Evolutionary conservation across 2,797 vertebrate genomes (phyloP), one percentile per base, ranked within the genome.

Genomic region (Lepus oiostolus): DNA sequence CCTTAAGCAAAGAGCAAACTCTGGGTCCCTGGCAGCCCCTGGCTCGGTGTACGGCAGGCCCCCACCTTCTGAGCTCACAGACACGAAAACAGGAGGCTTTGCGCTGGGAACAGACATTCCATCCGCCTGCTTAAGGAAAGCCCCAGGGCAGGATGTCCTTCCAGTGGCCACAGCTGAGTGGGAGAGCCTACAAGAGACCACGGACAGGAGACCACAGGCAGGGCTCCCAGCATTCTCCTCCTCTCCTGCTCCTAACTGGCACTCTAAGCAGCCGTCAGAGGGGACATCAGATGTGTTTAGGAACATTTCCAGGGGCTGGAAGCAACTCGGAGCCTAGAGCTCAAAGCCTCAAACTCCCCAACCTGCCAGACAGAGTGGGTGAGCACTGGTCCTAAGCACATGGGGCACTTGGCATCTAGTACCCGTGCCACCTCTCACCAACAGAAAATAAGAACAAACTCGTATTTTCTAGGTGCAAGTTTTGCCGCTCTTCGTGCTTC

Each of bases 1-100:
- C 81, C 79, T 84, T 26, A 70, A 91, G 80, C 86, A 58, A 92
- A 58, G 74, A 54, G 77, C 71, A 65, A 26, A 70, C 54, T 58
- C 54, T 58, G 50, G 62, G 68, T 22, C 24, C 76, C 54, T 22
- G 65, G 62, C 0, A 17, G 22, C 58, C 88, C 85, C 60, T 22
- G 4, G 0, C 67, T 24, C 82, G 60, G 65, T 70, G 60, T 54
- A 50, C 76, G 68, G 47, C 58, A 85, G 81, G 63, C 8, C 22
- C 32, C 71, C 52, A 14, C 24, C 22, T 65, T n/a, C 19, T 26
- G 47, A 90, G n/a, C 5, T 65, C 24, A 24, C 54, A 87, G 76
- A 63, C 28, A 1, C 38, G 60, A 35, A 60, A 28, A 1, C 42
- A 21, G 30, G 4, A 35, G 22, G n/a, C 35, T 95, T 74, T 82